Conservation (phyloP, 2,797 vertebrate species). For the Petrocephalus sullivani region DNA sequence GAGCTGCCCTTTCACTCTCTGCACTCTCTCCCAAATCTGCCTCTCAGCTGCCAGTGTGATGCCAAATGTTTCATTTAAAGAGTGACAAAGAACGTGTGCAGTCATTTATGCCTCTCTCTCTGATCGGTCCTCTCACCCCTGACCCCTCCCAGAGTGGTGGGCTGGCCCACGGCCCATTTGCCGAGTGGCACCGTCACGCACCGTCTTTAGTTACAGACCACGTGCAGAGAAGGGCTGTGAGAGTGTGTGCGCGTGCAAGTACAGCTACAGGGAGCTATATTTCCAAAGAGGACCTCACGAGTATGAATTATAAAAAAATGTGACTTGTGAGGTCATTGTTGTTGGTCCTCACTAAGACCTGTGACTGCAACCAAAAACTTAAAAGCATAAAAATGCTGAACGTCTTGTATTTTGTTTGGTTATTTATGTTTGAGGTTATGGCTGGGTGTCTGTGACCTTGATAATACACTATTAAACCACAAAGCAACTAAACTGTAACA, state of each 20-base stretch:
- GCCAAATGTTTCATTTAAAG: conserved; percentile 1
- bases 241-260: not conserved
- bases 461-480: not conserved
- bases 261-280: too few species aligned
- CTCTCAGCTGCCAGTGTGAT: conserved; percentile 17
- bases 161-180: not conserved
- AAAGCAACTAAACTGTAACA: not conserved
- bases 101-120: not conserved
- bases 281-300: too few species aligned
- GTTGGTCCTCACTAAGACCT: too few species aligned
- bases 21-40: not conserved
- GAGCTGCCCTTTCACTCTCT: not conserved
- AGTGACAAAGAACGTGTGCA: not conserved
- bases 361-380: too few species aligned
- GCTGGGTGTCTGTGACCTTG: too few species aligned
- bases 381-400: too few species aligned
- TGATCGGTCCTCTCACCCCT: not conserved
- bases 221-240: not conserved
- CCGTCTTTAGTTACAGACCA: not conserved
- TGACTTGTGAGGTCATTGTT: too few species aligned
- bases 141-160: not conserved
- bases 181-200: not conserved
- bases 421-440: too few species aligned
- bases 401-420: too few species aligned
- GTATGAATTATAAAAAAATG: too few species aligned